phyloP scores from a whole-genome alignment of 2,888 invertebrate species.

The Pseudococcus viburni region DNA sequence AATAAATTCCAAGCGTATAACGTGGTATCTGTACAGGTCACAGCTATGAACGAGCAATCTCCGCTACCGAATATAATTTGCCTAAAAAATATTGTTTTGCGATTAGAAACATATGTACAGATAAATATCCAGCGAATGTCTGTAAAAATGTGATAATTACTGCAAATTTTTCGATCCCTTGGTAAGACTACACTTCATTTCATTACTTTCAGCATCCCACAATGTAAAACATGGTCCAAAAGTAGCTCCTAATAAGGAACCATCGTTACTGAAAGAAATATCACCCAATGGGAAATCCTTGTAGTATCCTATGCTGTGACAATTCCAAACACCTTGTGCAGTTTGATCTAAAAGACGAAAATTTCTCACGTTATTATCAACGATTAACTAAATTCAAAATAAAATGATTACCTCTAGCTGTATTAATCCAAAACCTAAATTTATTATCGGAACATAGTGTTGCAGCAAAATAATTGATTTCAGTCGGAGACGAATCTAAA shows the following conservation, averaged over 20 bases:
- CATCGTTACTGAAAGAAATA: slow-evolving; percentile 81
- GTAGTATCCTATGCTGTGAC: slow-evolving; percentile 78
- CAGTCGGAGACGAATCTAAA: slow-evolving; percentile 66
- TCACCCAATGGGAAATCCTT: slow-evolving; percentile 75
- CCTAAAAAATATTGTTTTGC: slow-evolving; percentile 69
- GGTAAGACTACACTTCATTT: slow-evolving; percentile 67
- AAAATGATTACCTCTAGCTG: not conserved
- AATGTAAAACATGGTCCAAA: slow-evolving; percentile 80
- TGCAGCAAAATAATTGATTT: slow-evolving; percentile 74
- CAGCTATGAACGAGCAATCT: slow-evolving; percentile 75
- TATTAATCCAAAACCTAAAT: slow-evolving; percentile 80
- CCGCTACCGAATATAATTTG: slow-evolving; percentile 76
- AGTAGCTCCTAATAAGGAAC: slow-evolving; percentile 81
- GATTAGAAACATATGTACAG: slow-evolving; percentile 40
- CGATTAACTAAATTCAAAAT: not conserved
- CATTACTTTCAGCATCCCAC: slow-evolving; percentile 74
- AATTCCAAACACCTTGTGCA: slow-evolving; percentile 77
- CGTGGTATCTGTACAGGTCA: slow-evolving; percentile 75
- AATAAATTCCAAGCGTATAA: slow-evolving; percentile 82
- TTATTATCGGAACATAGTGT: slow-evolving; percentile 79
- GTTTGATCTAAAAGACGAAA: not conserved
- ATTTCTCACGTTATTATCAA: not conserved
- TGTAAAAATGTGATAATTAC: slow-evolving; percentile 70
- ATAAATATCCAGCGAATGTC: not conserved
- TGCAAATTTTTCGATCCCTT: slow-evolving; percentile 68